Base-by-base conservation (phyloP, 1,140 invertebrate genomes). In the Venturia canescens region DNA sequence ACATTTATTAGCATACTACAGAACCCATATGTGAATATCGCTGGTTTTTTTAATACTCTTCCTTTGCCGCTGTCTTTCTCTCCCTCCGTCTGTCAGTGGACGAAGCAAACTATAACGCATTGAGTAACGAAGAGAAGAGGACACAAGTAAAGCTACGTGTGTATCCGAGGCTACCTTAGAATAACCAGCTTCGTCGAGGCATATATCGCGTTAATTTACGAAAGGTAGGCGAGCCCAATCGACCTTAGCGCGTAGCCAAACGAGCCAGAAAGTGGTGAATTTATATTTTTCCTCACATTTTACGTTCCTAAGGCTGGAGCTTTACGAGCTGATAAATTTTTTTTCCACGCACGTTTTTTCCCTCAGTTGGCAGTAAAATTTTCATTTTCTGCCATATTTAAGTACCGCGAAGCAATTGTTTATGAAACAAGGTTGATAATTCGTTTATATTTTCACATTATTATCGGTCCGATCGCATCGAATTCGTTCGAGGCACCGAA, bases 181-280 rank as follows among this genome's bases (percentile, higher is more conserved):
- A 70, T 70, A 29, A 70, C 67, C 67, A 31, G 67, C 27, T 34
- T n/a, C 67, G 31, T 27, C 67, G 67, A 11, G 18, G 53, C 16
- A 57, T 57, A 31, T 38, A 70, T 70, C 67, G 67, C 67, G 67
- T 70, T 70, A 70, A 70, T 70, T 70, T 70, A 70, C 67, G 18
- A n/a, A 70, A 29, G 29, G 11, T 57, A 57, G 18, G 31, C 29
- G 63, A 67, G 27, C n/a, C 63, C 26, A 67, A 27, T 11, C 31
- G 66, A 69, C 66, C 66, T 38, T 38, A 70, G n/a, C 50, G 53
- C 21, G n/a, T 18, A 57, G 53, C 18, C 53, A 57, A 57, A 57
- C 53, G 53, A n/a, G 53, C 16, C 53, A 23, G 53, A 57, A 57
- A 57, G 16, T 57, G 53, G 53, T 18, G 21, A 57, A 57, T 57